Evolutionary conservation across 1,140 invertebrate genomes (phyloP).

Genomic region (Calliphora vicina): DNA sequence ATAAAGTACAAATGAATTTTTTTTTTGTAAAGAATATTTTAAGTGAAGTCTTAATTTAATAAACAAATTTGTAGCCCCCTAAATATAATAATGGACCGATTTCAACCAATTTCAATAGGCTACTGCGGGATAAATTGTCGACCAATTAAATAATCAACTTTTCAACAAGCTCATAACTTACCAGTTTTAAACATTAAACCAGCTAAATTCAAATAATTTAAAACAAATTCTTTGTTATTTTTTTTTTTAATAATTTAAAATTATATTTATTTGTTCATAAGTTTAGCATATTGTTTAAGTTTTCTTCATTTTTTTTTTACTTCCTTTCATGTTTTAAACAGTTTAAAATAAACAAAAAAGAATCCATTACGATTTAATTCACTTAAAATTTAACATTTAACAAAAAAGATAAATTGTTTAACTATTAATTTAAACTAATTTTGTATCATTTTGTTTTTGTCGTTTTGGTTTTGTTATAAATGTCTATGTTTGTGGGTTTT

Average conservation of each 20-base stretch:
- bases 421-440: conserved; percentile 4
- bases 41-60: too few relatives aligned
- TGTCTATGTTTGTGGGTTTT: neutral
- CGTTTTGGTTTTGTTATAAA: conserved; percentile 7
- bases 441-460: neutral
- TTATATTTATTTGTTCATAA: conserved; percentile 7
- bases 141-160: too few relatives aligned
- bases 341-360: neutral
- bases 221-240: neutral
- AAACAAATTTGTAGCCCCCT: too few relatives aligned
- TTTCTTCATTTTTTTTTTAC: neutral
- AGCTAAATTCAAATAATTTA: too few relatives aligned
- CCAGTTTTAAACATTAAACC: too few relatives aligned
- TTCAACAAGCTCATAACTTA: too few relatives aligned
- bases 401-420: neutral
- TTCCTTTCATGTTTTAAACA: neutral
- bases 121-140: too few relatives aligned
- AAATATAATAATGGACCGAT: too few relatives aligned
- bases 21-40: too few relatives aligned
- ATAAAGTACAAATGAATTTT: too few relatives aligned
- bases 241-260: conserved; percentile 15
- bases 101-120: too few relatives aligned
- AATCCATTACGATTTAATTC: neutral
- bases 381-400: neutral
- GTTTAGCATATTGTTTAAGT: neutral